Evolutionary conservation across 23 tunicate species (phyloP), one percentile per base, ranked within the genome.

Genomic region (Styela plicata): DNA sequence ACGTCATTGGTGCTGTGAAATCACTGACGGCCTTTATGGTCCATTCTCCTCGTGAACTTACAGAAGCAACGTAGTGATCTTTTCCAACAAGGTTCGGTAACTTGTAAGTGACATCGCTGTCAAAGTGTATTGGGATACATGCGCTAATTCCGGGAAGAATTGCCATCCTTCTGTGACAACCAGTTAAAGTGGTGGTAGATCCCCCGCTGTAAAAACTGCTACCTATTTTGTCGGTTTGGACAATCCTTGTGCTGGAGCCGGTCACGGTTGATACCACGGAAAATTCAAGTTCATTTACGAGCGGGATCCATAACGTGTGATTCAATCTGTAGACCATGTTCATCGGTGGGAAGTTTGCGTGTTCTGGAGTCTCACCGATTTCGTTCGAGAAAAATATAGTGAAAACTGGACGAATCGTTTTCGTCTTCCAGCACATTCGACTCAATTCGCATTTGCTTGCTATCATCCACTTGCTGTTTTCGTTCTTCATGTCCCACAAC

Each of bases 331-430:
- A 66, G 16, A 17, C 31, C 10, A 66, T 5, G 71, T 66, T 66
- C 31, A 66, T 28, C 16, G 71, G 30, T 17, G 78, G 78, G 37
- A 73, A 31, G 69, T 73, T 73, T 1, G 52, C 52, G 16, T 70
- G 13, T 1, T 29, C 52, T 16, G 1, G 78, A 24, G 52, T 34
- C 18, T 73, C 53, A 17, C 31, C 78, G 0, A 73, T 17, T 69
- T 31, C 37, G 19, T 73, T 29, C 19, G 30, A 29, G 52, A 17
- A 28, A 31, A 27, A 31, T 17, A 73, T 32, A 0, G 1, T 34
- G 69, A 73, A 32, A 28, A 73, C 52, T 1, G 78, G 78, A 31
- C 69, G 0, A 70, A 73, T n/a, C 19, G 2, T n/a, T 1, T 73
- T 31, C 13, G 78, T 73, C 22, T 31, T n/a, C 52, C 37, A 73